phyloP scores from a whole-genome alignment of 2,888 invertebrate genomes.

The Pollenia amentaria region DNA sequence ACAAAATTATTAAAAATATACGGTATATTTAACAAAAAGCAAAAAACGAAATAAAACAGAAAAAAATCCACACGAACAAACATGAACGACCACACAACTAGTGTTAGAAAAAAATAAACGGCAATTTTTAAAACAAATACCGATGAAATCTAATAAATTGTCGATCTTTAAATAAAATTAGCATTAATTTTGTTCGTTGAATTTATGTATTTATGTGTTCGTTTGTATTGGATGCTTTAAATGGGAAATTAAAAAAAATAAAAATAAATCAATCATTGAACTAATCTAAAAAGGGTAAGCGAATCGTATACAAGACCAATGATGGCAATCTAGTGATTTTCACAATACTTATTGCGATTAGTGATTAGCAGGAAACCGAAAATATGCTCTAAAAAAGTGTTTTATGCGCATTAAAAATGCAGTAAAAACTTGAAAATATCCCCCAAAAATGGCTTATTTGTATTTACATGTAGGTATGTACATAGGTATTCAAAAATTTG shows the following conservation, averaged over 20 bases:
- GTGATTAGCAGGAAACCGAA: no score
- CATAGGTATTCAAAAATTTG: not conserved
- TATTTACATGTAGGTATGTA: constrained; percentile 15
- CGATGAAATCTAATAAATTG: constrained; percentile 50
- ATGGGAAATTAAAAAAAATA: constrained; percentile 12
- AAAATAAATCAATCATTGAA: constrained; percentile 38
- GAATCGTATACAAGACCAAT: constrained; percentile 38
- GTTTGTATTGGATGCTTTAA: not conserved
- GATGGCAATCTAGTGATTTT: constrained; percentile 35
- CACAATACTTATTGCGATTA: not conserved
- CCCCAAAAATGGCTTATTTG: no score
- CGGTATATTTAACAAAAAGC: not conserved
- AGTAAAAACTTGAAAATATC: no score
- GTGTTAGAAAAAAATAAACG: constrained; percentile 3
- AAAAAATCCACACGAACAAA: constrained; percentile 9
- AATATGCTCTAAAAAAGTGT: no score
- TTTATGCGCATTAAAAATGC: no score
- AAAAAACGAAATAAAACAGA: not conserved
- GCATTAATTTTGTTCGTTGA: constrained; percentile 13
- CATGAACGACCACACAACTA: constrained; percentile 23
- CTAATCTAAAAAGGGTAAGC: constrained; percentile 61
- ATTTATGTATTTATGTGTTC: not conserved
- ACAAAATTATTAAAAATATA: not conserved
- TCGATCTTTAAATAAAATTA: constrained; percentile 44
- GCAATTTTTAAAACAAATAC: not conserved